Conservation (phyloP, 35 echinoderm and acorn worm genomes). For the Amphiura filiformis region DNA sequence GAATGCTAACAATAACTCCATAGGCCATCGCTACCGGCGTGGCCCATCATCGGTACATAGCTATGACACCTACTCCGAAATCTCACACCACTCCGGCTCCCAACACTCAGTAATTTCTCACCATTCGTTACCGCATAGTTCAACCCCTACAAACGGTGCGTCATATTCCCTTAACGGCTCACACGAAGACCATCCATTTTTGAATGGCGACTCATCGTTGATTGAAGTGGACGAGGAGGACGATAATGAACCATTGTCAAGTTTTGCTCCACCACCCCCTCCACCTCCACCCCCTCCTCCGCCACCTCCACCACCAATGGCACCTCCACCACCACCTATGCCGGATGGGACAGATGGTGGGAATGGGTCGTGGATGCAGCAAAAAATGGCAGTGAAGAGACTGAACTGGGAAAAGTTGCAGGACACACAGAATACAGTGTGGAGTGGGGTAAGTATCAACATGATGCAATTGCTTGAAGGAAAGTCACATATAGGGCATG, state of each 20-base stretch:
- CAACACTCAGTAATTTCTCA: not conserved
- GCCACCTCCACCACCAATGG: conserved; percentile 58
- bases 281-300: conserved; percentile 44
- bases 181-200: not conserved
- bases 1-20: conserved; percentile 25
- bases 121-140: not conserved
- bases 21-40: not conserved
- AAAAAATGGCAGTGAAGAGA: conserved; percentile 89
- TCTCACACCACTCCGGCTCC: not conserved
- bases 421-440: conserved; percentile 93
- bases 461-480: too few species aligned
- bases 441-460: conserved; percentile 77
- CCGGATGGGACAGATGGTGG: conserved; percentile 52
- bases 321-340: conserved; percentile 62
- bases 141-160: not conserved
- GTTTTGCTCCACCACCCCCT: conserved; percentile 11
- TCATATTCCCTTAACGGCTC: not conserved
- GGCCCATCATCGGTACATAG: not conserved
- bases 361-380: conserved; percentile 3
- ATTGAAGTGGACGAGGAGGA: not conserved
- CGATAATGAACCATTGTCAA: too few species aligned
- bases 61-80: not conserved
- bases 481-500: too few species aligned
- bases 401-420: conserved; percentile 97
- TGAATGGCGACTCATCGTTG: not conserved